Base-by-base conservation (phyloP, 1,140 invertebrate species). In the Nasonia longicornis region DNA sequence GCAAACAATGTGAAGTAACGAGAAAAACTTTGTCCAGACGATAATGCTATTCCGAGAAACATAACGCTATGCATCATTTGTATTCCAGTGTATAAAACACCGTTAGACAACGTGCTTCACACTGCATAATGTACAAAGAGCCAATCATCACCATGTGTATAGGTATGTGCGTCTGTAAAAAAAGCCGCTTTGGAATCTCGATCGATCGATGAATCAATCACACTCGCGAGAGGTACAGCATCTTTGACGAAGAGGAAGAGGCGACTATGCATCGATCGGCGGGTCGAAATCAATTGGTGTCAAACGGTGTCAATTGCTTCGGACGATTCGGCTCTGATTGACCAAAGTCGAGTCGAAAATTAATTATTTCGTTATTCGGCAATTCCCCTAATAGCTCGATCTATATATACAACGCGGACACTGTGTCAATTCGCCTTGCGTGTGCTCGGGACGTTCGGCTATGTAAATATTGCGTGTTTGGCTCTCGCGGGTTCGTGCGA, bases 301-400 rank as follows among this genome's bases (percentile, higher is more conserved):
- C 31, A 70, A 70, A 35, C 69, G 69, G 35, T 42, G 69, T 70
- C 69, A 70, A 70, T 70, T 70, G 35, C 16, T 29, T n/a, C 16
- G 52, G 69, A 38, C 26, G 16, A 35, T 12, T 38, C 31, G 69
- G 52, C 52, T 20, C 52, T 58, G 52, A 58, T 58, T n/a, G 52
- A 58, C 4, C 26, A 2, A 67, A 67, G 66, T 26, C 26, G 11
- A 67, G 66, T 42, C 16, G 26, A 67, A 67, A 20, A 58, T 58
- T n/a, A 58, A 58, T 58, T 58, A 58, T 58, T 58, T 58, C 52
- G 52, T 58, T 58, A 58, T 58, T 16, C 52, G 52, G 52, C 52
- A n/a, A 58, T 58, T 58, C 16, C 3, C 2, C 2, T 58, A 20
- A 52, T 2, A 52, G 48, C 48, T 52, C 14, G 48, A 52, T 52